Percentiles rank a stretch among this genome's conserved stretches.
phyloP scores from a whole-genome alignment of 2,797 vertebrate species.

The Acipenser oxyrinchus region DNA sequence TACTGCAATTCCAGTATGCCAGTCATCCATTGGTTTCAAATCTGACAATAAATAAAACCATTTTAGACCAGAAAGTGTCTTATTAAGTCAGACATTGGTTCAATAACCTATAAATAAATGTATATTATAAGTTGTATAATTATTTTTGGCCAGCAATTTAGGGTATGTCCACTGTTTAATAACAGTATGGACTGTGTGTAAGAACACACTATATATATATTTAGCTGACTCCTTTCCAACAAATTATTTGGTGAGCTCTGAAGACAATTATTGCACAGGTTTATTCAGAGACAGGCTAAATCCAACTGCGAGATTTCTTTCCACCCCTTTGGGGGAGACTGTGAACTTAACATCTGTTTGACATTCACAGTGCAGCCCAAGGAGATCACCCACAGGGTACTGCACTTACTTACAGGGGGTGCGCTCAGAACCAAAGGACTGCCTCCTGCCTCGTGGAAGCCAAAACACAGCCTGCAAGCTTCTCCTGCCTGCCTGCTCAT shows the following conservation, averaged over 20 bases:
- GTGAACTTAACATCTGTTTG: slow-evolving; percentile 63
- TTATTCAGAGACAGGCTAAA: slow-evolving; percentile 25
- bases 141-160: too few species aligned
- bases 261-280: slow-evolving; percentile 14
- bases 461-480: background rate
- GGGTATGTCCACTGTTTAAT: too few species aligned
- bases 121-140: too few species aligned
- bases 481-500: slow-evolving; percentile 2
- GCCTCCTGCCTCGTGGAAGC: background rate
- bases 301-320: slow-evolving; percentile 27
- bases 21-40: too few species aligned
- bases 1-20: too few species aligned
- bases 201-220: background rate
- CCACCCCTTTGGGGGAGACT: slow-evolving; percentile 30
- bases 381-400: slow-evolving; percentile 69
- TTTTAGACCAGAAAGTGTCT: too few species aligned
- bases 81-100: too few species aligned
- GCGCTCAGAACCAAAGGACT: slow-evolving; percentile 38
- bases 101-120: too few species aligned
- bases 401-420: slow-evolving; percentile 53
- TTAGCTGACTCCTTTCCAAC: too few species aligned
- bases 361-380: slow-evolving; percentile 40
- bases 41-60: too few species aligned
- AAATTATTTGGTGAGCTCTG: slow-evolving; percentile 14
- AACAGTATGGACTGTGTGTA: too few species aligned